Base-by-base conservation (phyloP, 2,888 invertebrate genomes). In the Nesidiocoris tenuis region DNA sequence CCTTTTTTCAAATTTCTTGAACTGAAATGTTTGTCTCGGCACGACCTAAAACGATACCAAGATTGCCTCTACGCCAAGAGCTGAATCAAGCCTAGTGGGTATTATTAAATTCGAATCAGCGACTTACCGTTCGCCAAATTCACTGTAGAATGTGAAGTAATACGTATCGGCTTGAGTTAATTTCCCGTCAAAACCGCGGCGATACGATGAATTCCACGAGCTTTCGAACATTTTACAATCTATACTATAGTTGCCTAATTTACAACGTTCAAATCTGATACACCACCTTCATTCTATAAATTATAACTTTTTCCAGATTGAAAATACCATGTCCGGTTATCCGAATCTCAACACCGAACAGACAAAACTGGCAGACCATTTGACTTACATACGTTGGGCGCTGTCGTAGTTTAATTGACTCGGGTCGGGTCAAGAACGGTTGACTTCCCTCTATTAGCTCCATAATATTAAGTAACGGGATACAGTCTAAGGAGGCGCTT, bases 91-190 rank as follows among this genome's bases (percentile, higher is more conserved):
- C n/a, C n/a, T n/a, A n/a, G n/a, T n/a, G n/a, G n/a, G n/a, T n/a
- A n/a, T n/a, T n/a, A n/a, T n/a, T n/a, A n/a, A n/a, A n/a, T n/a
- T n/a, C n/a, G n/a, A n/a, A 39, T 39, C 5, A 54, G 25, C n/a
- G 21, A 39, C 74, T 74, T 65, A 82, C 76, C 85, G 83, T 39
- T 84, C 82, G 1, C 86, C 86, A 79, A 87, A 86, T 80, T 87
- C 85, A 76, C 86, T 86, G 83, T 86, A 87, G 79, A 81, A 87
- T 5, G 87, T 86, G 82, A 87, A 88, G 81, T 86, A 87, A 81
- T 86, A 87, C 78, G 87, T 82, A 55, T 83, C 82, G 3, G 86
- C 87, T 87, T 87, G 87, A 70, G 86, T 86, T 74, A 83, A 84
- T 55, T 80, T 79, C 76, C 84, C 84, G 81, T 87, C 86, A 77